Evolutionary conservation across 2,113 vertebrate species (phyloP), one percentile per base, ranked within the genome.

Genomic region (Athene noctua): DNA sequence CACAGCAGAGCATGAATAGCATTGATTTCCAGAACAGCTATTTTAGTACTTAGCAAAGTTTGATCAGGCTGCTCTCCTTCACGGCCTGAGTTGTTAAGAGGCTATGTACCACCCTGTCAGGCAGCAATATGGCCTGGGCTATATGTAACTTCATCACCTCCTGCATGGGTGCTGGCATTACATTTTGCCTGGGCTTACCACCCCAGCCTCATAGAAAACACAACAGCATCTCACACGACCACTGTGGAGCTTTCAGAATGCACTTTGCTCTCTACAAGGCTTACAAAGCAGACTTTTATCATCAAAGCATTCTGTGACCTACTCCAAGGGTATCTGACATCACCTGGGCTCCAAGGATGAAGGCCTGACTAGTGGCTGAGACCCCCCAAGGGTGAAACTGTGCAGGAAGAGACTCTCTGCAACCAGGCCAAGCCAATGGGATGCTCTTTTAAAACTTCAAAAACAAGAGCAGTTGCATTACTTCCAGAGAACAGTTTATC

Each of bases 21-120:
- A 91, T 49, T 93, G 88, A 93, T 96, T 96, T 94, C 75, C 90
- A 93, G 86, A 94, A 83, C 40, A 93, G 86, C 83, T 95, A 71
- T 88, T 94, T 96, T 75, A 88, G 86, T 86, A 78, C 88, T 84
- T 93, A 79, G 38, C 71, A 70, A 90, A 94, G 82, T 92, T 95
- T 93, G 46, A 65, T 92, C 63, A 84, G 86, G 42, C 65, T 74
- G n/a, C 38, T 90, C 52, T 92, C 49, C 62, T 91, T 92, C 65
- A 49, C 47, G 40, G 21, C 15, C 47, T 78, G 38, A 73, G 23
- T 29, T 52, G 51, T 59, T 74, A 65, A 38, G 80, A 79, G 57
- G 10, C 72, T 67, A 14, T 32, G 42, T 81, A 80, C 65, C 90
- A 80, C 42, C 42, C 61, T 30, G 19, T 34, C 59, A 81, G 40